phyloP scores from a whole-genome alignment of 2,113 vertebrate genomes.

The Grantiella picta region DNA sequence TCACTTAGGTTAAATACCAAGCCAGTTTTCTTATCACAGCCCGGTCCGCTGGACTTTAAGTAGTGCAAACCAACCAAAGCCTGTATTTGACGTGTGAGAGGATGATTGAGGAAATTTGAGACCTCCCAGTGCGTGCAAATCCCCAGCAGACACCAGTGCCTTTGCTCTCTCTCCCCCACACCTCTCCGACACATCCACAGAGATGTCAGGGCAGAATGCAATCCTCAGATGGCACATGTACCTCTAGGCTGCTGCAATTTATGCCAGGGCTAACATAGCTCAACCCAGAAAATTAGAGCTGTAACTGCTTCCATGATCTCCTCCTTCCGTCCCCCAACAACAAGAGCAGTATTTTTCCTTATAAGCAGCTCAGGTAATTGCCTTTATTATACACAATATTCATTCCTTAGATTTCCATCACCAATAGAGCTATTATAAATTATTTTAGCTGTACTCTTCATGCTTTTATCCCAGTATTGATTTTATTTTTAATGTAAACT shows the following conservation, averaged over 20 bases:
- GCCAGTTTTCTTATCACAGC: conserved; percentile 9
- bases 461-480: conserved; percentile 49
- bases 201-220: background rate
- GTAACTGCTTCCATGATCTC: conserved; percentile 41
- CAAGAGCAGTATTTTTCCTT: conserved; percentile 32
- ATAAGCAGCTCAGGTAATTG: conserved; percentile 42
- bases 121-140: background rate
- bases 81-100: background rate
- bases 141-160: background rate
- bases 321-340: conserved; percentile 30
- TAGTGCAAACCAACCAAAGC: background rate
- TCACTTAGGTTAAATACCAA: background rate
- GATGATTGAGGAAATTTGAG: background rate
- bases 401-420: conserved; percentile 54
- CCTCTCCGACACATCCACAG: background rate
- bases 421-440: conserved; percentile 41
- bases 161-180: background rate
- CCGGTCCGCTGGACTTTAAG: background rate
- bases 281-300: conserved; percentile 39
- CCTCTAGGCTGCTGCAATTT: conserved; percentile 45
- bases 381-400: conserved; percentile 50
- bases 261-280: conserved; percentile 37
- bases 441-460: conserved; percentile 40
- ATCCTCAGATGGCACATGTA: conserved; percentile 13
- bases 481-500: conserved; percentile 64